Conservation (phyloP, 2,888 invertebrate species). For the Tolmerus cingulatus region DNA sequence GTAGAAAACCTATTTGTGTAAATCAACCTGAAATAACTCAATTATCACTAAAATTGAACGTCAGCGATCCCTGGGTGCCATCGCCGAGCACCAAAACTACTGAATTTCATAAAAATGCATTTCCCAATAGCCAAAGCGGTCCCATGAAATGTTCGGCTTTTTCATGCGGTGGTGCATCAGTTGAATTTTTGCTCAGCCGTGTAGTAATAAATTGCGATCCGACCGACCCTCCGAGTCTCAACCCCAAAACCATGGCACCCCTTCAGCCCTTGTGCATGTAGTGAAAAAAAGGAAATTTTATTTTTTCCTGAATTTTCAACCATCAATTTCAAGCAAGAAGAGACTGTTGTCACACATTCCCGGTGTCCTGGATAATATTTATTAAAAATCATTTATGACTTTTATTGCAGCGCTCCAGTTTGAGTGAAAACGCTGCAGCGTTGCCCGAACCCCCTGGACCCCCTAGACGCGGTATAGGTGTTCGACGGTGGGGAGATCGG, state of each 20-base stretch:
- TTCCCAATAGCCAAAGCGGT: not conserved
- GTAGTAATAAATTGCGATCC: not conserved
- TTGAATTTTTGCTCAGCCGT: conserved; percentile 1
- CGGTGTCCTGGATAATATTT: conserved; percentile 9
- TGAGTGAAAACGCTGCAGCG: not conserved
- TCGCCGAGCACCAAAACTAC: not conserved
- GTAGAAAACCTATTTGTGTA: not conserved
- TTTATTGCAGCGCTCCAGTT: conserved; percentile 12
- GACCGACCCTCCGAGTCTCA: not conserved
- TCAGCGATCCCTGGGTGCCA: not conserved
- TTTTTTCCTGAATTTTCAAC: conserved; percentile 2
- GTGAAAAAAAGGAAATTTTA: not conserved
- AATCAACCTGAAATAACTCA: conserved; percentile 19
- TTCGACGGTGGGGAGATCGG: not conserved
- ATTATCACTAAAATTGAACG: conserved; percentile 1
- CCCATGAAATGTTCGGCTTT: conserved; percentile 1
- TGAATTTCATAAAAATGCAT: conserved; percentile 31
- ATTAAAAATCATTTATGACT: conserved; percentile 38
- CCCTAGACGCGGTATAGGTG: not conserved
- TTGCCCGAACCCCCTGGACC: not conserved
- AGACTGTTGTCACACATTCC: conserved; percentile 30
- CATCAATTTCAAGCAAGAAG: conserved; percentile 2
- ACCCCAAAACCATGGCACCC: not conserved
- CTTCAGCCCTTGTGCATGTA: not conserved
- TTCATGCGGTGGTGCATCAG: not conserved